Evolutionary conservation across 2,888 invertebrate species (phyloP), one percentile per base, ranked within the genome.

Genomic region (Tanypteryx hageni): DNA sequence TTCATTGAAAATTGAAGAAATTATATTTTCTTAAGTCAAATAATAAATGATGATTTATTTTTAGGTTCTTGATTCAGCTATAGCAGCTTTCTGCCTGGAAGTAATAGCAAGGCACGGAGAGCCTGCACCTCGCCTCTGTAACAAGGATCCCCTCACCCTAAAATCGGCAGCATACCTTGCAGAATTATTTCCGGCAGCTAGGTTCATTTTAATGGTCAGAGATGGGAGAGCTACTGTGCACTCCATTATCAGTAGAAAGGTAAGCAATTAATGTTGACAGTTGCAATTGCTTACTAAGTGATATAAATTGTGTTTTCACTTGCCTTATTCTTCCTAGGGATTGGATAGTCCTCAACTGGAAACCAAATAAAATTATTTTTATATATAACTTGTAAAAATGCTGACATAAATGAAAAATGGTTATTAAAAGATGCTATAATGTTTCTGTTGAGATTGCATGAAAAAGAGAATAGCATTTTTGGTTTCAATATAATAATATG

Each of bases 211-310:
- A 95, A 99, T 99, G 99, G 97, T 99, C 94, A 97, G 99, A 93
- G 99, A 99, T 95, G 99, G 99, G 57, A 97, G 99, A 93, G 99
- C 99, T 93, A 99, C 99, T 56, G 99, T 99, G 93, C 99, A 99
- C 96, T 99, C 99, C 93, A 99, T 99, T 95, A 99, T 99, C 94
- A 98, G 98, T 92, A 96, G 99, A 94, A 98, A 99, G 97, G 98
- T 98, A 94, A 93, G 93, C 76, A 58, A 92, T 93, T 93, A 92
- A 92, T 92, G 56, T 44, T 44, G 92, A 58, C 22, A 61, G 44
- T 44, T 44, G 44, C 44, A 44, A 44, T 44, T 44, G 44, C 44
- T 3, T 44, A 14, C 18, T 92, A 22, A 92, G n/a, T n/a, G 57
- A 64, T 92, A 59, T 92, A 16, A 18, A 14, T 92, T 56, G 18